phyloP scores from a whole-genome alignment of 1,140 invertebrate genomes.

The Danaus plexippus region DNA sequence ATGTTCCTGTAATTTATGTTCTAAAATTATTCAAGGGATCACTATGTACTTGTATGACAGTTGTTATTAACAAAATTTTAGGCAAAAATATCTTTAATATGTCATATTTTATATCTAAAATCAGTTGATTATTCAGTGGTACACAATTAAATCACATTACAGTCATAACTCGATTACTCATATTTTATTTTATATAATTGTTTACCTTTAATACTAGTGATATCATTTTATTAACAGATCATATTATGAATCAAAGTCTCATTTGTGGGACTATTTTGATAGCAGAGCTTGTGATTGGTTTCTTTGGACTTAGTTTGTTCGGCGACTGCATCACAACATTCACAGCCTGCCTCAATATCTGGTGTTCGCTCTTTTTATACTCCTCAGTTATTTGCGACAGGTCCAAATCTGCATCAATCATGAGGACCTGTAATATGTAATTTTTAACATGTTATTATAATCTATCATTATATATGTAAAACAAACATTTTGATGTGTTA shows the following conservation, averaged over 20 bases:
- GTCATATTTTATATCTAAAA: too few relatives aligned
- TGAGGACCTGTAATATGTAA: slow-evolving; percentile 66
- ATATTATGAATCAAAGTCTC: slow-evolving; percentile 36
- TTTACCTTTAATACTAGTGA: slow-evolving; percentile 3
- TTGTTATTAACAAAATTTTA: too few relatives aligned
- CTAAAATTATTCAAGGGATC: too few relatives aligned
- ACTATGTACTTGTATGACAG: too few relatives aligned
- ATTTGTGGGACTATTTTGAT: slow-evolving; percentile 51
- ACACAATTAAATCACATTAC: too few relatives aligned
- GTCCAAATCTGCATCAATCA: slow-evolving; percentile 76
- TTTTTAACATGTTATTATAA: too few relatives aligned
- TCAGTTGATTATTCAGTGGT: too few relatives aligned
- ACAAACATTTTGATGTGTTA: too few relatives aligned
- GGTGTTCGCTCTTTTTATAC: slow-evolving; percentile 74
- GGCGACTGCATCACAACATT: slow-evolving; percentile 67
- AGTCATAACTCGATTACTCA: too few relatives aligned
- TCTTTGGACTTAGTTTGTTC: slow-evolving; percentile 63
- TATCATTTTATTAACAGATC: neutral
- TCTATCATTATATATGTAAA: too few relatives aligned
- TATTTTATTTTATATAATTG: neutral
- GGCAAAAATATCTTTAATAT: too few relatives aligned
- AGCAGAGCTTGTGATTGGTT: slow-evolving; percentile 48
- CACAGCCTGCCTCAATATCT: slow-evolving; percentile 61
- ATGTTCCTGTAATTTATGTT: too few relatives aligned
- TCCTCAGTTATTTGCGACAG: slow-evolving; percentile 74